A percentile compares a stretch with the other conserved stretches of the same genome.
These are phyloP conservation scores for Apis cerana DNA, from an alignment of 1,140 invertebrate species.

Conservation along the genomic window DNA sequence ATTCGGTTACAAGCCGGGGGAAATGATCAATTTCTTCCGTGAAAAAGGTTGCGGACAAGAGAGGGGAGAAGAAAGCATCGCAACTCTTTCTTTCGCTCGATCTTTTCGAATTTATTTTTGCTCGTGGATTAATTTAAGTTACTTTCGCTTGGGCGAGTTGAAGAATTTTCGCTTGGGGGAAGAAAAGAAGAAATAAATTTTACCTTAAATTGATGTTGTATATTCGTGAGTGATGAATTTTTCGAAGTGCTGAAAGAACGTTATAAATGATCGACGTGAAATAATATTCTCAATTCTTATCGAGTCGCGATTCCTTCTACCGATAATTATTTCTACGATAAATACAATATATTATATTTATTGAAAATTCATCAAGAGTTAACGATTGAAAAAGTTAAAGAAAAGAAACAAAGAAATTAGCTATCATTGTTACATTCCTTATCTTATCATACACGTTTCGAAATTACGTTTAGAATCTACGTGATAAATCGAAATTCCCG, in stretches of 20 bases:
- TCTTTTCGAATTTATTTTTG: neutral
- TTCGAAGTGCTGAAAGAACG: no score
- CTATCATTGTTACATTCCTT: no score
- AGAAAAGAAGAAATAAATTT: neutral
- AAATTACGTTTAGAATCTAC: neutral
- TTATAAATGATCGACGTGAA: no score
- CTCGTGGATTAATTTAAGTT: neutral
- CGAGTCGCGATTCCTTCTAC: no score
- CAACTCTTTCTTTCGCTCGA: neutral
- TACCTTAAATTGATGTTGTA: neutral
- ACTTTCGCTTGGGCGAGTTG: neutral
- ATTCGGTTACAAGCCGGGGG: neutral
- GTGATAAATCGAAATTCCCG: neutral
- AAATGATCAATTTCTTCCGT: slow-evolving; percentile 53
- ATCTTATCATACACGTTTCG: no score
- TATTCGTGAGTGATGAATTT: neutral
- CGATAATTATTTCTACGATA: no score
- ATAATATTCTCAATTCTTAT: no score
- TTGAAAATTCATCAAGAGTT: no score
- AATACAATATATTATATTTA: no score
- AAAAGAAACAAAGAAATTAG: no score
- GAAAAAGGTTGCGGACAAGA: neutral
- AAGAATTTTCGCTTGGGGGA: neutral
- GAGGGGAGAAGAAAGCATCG: no score
- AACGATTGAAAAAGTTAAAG: no score